Conservation (phyloP, 2,888 invertebrate genomes). For the Julus scanicus region DNA sequence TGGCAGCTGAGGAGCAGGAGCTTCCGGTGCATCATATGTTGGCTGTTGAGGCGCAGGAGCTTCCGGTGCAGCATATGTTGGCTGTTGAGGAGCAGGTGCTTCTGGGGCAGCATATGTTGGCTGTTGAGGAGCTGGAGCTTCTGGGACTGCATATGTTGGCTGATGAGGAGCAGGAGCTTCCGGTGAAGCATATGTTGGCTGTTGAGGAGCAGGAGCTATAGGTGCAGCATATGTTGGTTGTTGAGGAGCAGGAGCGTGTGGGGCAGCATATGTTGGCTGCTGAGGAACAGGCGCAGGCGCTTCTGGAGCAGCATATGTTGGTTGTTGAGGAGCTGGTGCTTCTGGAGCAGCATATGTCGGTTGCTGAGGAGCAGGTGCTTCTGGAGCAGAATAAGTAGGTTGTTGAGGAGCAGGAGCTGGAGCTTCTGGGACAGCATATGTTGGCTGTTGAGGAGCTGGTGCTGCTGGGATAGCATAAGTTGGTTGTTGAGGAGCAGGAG, state of each 20-base stretch:
- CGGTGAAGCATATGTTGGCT: background rate
- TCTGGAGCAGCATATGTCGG: conserved; percentile 14
- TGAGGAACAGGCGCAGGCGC: too few species aligned
- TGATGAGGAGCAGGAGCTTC: background rate
- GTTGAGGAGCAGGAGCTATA: conserved; percentile 9
- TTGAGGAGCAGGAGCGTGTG: background rate
- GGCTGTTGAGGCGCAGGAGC: background rate
- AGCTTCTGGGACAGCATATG: background rate
- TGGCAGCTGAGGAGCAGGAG: background rate
- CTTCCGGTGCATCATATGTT: background rate
- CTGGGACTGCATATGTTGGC: background rate
- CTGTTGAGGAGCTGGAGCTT: background rate
- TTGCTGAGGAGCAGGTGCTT: conserved; percentile 12
- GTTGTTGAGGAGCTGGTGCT: background rate
- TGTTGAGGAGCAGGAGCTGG: background rate
- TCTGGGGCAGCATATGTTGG: background rate
- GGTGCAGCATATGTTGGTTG: conserved; percentile 8
- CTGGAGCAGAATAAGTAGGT: background rate
- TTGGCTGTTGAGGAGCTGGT: conserved; percentile 12
- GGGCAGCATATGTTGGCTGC: background rate
- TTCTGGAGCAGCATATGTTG: background rate
- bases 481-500: conserved; percentile 25
- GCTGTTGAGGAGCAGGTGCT: background rate
- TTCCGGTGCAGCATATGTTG: background rate
- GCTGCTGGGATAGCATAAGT: conserved; percentile 19